phyloP scores from a whole-genome alignment of 2,888 invertebrate genomes.

The Branchellion lobata region DNA sequence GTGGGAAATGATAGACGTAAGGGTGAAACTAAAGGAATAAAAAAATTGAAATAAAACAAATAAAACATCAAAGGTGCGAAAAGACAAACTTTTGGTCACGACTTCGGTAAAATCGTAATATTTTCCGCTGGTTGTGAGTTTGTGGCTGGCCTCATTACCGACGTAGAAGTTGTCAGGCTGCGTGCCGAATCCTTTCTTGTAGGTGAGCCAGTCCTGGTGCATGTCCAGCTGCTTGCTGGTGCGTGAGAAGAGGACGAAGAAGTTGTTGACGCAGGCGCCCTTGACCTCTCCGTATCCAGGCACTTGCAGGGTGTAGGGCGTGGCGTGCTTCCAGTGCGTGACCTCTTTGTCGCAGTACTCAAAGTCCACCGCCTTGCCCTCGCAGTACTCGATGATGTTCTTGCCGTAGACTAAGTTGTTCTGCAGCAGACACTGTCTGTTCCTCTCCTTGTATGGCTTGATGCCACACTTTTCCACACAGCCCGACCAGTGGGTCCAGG shows the following conservation, averaged over 20 bases:
- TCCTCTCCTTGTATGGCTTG: conserved; percentile 38
- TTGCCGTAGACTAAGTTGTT: conserved; percentile 43
- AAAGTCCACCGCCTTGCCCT: conserved; percentile 41
- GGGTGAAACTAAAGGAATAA: neutral
- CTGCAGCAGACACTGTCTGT: conserved; percentile 37
- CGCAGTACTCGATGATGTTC: conserved; percentile 45
- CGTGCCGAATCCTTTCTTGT: conserved; percentile 43
- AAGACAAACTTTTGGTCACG: conserved; percentile 25
- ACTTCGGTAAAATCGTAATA: conserved; percentile 26
- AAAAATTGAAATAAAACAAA: too few species aligned
- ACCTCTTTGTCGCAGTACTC: conserved; percentile 21
- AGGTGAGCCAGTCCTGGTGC: conserved; percentile 39
- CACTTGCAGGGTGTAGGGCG: conserved; percentile 14
- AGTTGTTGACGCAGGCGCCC: conserved; percentile 40
- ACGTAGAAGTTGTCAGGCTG: conserved; percentile 37
- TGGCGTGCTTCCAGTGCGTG: conserved; percentile 13
- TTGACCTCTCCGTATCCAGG: conserved; percentile 4
- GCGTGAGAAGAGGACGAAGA: conserved; percentile 21
- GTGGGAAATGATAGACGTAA: too few species aligned
- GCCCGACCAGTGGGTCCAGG: conserved; percentile 42
- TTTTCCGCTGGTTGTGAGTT: conserved; percentile 37
- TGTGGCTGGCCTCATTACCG: conserved; percentile 36
- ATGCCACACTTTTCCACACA: conserved; percentile 39
- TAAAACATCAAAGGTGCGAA: neutral
- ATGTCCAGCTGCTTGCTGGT: conserved; percentile 10